Evolutionary conservation across 2,113 vertebrate genomes (phyloP).

Genomic region (Alligator mississippiensis): DNA sequence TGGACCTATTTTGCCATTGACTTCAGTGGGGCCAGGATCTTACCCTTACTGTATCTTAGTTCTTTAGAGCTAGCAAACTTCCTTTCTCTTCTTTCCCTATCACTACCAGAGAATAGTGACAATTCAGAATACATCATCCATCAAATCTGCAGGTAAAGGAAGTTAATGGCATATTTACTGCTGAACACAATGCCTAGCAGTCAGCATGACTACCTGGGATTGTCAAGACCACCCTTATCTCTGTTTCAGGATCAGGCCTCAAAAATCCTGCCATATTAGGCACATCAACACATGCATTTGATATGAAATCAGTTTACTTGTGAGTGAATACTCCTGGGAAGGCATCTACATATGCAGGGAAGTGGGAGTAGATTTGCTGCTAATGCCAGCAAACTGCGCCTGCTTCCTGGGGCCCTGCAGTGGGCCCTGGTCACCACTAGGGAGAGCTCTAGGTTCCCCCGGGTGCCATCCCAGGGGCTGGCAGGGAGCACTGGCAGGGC

Average conservation of each 20-base stretch:
- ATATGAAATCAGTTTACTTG: too few species aligned
- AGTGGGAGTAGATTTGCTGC: too few species aligned
- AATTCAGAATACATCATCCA: background rate
- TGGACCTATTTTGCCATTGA: background rate
- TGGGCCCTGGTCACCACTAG: too few species aligned
- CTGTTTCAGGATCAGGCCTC: background rate
- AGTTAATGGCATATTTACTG: background rate
- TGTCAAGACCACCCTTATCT: background rate
- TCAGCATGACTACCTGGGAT: background rate
- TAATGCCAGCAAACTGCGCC: too few species aligned
- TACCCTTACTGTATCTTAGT: accelerated
- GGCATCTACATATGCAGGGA: too few species aligned
- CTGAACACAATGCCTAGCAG: background rate
- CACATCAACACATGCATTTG: too few species aligned
- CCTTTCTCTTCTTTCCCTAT: background rate
- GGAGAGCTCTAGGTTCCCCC: too few species aligned
- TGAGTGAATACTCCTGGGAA: too few species aligned
- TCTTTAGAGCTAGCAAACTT: background rate
- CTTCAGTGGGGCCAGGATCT: background rate
- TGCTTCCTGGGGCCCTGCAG: too few species aligned
- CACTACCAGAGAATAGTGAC: background rate
- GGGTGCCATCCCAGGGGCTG: too few species aligned
- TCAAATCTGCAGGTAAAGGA: background rate
- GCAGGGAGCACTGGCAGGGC: too few species aligned
- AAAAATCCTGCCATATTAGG: background rate